Evolutionary conservation across 2,113 vertebrate species (phyloP).

Genomic region (Podarcis cretensis): DNA sequence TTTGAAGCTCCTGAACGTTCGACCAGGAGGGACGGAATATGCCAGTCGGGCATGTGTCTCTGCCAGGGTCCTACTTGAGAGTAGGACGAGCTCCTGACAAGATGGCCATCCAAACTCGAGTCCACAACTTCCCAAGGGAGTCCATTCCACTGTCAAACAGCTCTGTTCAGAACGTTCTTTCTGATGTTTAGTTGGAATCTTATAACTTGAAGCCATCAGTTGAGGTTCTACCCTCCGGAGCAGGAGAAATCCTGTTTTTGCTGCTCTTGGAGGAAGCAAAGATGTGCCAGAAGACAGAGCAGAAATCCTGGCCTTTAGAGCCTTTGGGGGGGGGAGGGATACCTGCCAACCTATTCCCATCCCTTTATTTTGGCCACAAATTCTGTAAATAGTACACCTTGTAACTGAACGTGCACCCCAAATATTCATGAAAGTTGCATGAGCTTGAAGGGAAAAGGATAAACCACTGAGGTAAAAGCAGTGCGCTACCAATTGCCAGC

Average conservation of each 20-base stretch:
- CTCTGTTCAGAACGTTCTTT: too few species aligned
- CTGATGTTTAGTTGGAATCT: too few species aligned
- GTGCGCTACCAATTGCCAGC: constrained; percentile 1
- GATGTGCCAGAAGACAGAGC: constrained; percentile 23
- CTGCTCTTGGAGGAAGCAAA: constrained; percentile 17
- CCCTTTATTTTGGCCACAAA: not conserved
- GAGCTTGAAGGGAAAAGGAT: constrained; percentile 26
- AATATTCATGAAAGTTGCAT: constrained; percentile 15
- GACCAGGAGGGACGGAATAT: too few species aligned
- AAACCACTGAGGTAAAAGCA: constrained; percentile 26
- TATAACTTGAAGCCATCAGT: too few species aligned
- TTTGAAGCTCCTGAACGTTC: too few species aligned
- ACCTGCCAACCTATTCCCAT: constrained; percentile 25
- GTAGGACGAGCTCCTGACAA: too few species aligned
- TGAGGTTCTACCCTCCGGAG: too few species aligned
- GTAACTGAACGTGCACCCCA: constrained; percentile 29
- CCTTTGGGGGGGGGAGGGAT: not conserved
- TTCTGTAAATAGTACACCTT: constrained; percentile 49
- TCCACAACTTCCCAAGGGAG: too few species aligned
- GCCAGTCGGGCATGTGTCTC: too few species aligned
- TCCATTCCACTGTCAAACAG: too few species aligned
- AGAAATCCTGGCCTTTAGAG: constrained; percentile 21
- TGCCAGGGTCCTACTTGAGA: too few species aligned
- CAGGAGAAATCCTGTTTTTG: constrained; percentile 13
- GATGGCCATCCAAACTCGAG: too few species aligned